Base-by-base conservation (phyloP, 2,888 invertebrate genomes). In the Hemicrepidius hirtus region DNA sequence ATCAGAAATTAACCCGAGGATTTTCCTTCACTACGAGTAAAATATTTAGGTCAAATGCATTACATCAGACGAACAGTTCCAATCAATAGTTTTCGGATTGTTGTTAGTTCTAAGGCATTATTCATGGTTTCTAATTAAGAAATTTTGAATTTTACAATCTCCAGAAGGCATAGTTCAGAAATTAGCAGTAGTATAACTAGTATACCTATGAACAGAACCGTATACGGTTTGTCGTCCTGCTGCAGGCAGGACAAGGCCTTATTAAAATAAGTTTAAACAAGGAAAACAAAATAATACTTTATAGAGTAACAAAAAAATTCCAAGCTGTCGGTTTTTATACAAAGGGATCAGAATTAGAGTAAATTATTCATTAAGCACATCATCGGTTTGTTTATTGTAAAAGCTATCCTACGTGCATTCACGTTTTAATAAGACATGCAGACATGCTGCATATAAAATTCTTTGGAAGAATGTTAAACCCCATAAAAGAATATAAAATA, bases 11-110 rank as follows among this genome's bases (percentile, higher is more conserved):
- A 24, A 13, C 5, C 28, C 32, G 46, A 2, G 20, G 4, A 1
- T 53, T 53, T 24, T 28, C 32, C 18, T 13, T 46, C 13, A 20
- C 3, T 50, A 49, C 5, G 24, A 6, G n/a, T 24, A 28, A n/a
- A 28, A 53, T 24, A 53, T 53, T n/a, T 53, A 12, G 53, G 53
- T 53, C 53, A 53, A 32, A 53, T 32, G 53, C 53, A 53, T 53
- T 9, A 20, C 46, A 18, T 16, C 16, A 46, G 20, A 16, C 46
- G 13, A 6, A 0, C 18, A 4, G 20, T 20, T 18, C 6, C 6
- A 9, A 46, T 10, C 9, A n/a, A n/a, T n/a, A n/a, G 32, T 32
- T 18, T 20, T 6, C 32, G 9, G 32, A 2, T 32, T 32, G 1
- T 32, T 32, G 4, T 5, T 24, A 5, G 2, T 24, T 2, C 24